Evolutionary conservation across 2,888 invertebrate species (phyloP).

Genomic region (Halocaridina rubra): DNA sequence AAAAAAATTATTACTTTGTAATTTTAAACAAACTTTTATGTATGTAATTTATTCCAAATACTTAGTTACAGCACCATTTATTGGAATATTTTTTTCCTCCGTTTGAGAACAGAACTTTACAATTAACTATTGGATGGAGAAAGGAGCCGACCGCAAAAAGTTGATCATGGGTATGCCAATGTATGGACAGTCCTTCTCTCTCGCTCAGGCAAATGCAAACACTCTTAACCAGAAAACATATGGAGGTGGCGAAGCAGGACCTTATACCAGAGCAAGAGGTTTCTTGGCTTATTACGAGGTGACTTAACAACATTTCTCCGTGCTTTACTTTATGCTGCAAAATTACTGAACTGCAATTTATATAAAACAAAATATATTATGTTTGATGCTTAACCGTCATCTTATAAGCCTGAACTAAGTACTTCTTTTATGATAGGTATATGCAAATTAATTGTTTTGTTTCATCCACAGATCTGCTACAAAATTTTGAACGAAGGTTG

Average conservation of each 20-base stretch:
- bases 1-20: too few relatives aligned
- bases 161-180: constrained; percentile 81
- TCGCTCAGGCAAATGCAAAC: constrained; percentile 74
- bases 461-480: constrained; percentile 59
- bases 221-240: constrained; percentile 77
- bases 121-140: constrained; percentile 79
- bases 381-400: too few relatives aligned
- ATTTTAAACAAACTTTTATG: too few relatives aligned
- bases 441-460: background rate
- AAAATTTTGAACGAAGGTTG: constrained; percentile 77
- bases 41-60: too few relatives aligned
- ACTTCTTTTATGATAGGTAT: too few relatives aligned
- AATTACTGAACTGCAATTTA: too few relatives aligned
- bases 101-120: constrained; percentile 78
- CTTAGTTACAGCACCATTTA: too few relatives aligned
- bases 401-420: too few relatives aligned
- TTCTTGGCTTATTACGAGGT: constrained; percentile 79
- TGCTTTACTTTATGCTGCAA: too few relatives aligned
- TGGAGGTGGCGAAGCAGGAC: constrained; percentile 79
- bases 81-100: too few relatives aligned
- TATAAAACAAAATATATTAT: too few relatives aligned
- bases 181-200: constrained; percentile 89
- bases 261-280: constrained; percentile 78
- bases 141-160: constrained; percentile 77
- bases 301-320: too few relatives aligned